These are phyloP conservation scores for Peromyscus californicus DNA, from an alignment of 2,113 vertebrate genomes.

Conservation along the genomic window DNA sequence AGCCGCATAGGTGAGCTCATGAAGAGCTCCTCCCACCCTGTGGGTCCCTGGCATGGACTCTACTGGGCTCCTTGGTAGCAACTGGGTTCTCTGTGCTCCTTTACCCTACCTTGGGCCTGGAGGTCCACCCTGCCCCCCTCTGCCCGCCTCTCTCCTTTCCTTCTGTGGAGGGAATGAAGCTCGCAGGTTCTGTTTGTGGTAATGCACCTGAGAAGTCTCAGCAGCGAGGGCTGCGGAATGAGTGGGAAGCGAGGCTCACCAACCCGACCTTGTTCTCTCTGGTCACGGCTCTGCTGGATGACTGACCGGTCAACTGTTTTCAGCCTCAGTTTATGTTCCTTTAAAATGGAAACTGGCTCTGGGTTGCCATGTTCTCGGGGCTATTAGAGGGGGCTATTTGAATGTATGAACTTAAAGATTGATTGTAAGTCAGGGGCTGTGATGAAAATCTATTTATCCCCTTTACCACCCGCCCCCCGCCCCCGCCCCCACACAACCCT, in stretches of 20 bases:
- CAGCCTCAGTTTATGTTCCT: constrained; percentile 50
- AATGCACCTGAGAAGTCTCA: neutral
- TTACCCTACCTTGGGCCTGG: neutral
- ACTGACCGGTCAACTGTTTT: neutral
- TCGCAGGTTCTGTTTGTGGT: neutral
- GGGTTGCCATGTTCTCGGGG: neutral
- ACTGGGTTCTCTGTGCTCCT: neutral
- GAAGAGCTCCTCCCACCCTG: neutral
- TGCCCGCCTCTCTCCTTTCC: neutral
- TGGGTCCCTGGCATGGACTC: neutral
- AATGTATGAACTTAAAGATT: constrained; percentile 27
- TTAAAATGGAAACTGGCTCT: constrained; percentile 33
- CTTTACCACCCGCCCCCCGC: too few species aligned
- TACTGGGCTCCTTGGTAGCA: neutral
- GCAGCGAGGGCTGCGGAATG: neutral
- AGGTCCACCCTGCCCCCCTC: neutral
- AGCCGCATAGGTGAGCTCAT: neutral
- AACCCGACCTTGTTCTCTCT: constrained; percentile 29
- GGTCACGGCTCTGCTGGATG: neutral
- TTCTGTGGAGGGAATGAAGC: neutral
- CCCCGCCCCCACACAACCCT: neutral
- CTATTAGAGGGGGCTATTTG: neutral
- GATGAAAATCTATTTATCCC: neutral
- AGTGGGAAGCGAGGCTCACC: neutral
- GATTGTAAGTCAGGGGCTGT: neutral